Conservation (phyloP, 2,797 vertebrate genomes). For the Cryptoprocta ferox region DNA sequence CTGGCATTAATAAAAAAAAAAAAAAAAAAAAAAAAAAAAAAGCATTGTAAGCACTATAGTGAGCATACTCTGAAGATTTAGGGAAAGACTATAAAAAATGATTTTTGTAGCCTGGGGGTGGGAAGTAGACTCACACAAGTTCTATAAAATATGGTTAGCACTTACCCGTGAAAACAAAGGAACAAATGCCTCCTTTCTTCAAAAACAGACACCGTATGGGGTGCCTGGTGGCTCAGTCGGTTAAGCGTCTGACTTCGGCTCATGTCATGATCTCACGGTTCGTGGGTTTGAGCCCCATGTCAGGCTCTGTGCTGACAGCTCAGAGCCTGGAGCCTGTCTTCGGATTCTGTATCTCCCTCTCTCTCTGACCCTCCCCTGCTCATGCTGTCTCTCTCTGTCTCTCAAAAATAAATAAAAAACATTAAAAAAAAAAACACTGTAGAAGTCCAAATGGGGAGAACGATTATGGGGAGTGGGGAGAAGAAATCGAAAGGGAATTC, state of each 20-base stretch:
- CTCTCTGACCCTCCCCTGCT: too few relatives aligned
- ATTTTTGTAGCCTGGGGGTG: neutral
- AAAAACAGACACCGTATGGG: neutral
- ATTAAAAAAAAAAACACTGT: neutral
- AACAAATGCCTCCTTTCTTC: neutral
- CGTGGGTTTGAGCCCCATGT: too few relatives aligned
- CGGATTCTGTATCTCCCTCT: too few relatives aligned
- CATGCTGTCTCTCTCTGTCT: too few relatives aligned
- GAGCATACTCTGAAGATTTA: neutral
- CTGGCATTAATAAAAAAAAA: neutral
- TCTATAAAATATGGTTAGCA: neutral
- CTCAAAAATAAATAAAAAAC: too few relatives aligned
- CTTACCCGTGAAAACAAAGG: neutral
- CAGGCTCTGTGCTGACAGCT: too few relatives aligned
- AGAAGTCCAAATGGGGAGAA: neutral
- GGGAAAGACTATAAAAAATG: neutral
- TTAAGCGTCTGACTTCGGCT: too few relatives aligned
- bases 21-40: constrained; percentile 16
- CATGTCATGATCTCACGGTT: too few relatives aligned
- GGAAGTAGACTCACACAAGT: neutral
- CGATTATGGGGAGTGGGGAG: neutral
- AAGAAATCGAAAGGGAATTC: neutral
- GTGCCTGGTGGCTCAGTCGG: too few relatives aligned
- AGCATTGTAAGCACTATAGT: neutral
- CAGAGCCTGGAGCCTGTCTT: too few relatives aligned